Evolutionary conservation across 2,888 invertebrate species (phyloP), one percentile per base, ranked within the genome.

Genomic region (Melanophora roralis): DNA sequence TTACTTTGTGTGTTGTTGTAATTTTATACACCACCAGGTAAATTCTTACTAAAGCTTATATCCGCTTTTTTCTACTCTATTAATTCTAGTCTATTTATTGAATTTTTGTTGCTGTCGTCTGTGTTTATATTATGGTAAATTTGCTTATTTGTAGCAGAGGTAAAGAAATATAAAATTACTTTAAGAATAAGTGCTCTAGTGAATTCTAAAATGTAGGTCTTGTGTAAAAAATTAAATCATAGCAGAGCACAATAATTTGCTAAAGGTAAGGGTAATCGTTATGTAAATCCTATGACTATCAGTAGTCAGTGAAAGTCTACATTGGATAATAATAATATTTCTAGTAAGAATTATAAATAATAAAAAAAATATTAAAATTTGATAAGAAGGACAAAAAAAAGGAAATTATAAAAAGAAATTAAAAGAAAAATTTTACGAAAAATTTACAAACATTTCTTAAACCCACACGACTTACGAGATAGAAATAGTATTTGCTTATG

Each of bases 21-120:
- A 87, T 86, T 87, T 86, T 84, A 84, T 86, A 85, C 87, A 87
- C 87, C 88, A 86, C 87, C 88, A 86, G 87, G 86, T 84, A 86
- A 84, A 82, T 83, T 84, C 81, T 78, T 71, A 43, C 81, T 59
- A 1, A 11, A 67, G 75, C 65, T 19, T 53, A 14, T 43, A 65
- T 60, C 45, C 43, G 8, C 1, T 16, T 67, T 51, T 32, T 14
- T 34, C 16, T 27, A 27, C 6, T 27, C 40, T 59, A 2, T 23
- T 21, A 11, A 40, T 71, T 53, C 43, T 40, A 3, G 38, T 57
- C 4, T 34, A 40, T 59, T 74, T 80, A 72, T 76, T 76, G 72
- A 72, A 76, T 80, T 72, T 65, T 72, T 69, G 69, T 62, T 36
- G 69, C 74, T 71, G 72, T 71, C 53, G 71, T 64, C 3, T 72